Evolutionary conservation across 2,797 vertebrate species (phyloP).

Genomic region (Ispidina lecontei): DNA sequence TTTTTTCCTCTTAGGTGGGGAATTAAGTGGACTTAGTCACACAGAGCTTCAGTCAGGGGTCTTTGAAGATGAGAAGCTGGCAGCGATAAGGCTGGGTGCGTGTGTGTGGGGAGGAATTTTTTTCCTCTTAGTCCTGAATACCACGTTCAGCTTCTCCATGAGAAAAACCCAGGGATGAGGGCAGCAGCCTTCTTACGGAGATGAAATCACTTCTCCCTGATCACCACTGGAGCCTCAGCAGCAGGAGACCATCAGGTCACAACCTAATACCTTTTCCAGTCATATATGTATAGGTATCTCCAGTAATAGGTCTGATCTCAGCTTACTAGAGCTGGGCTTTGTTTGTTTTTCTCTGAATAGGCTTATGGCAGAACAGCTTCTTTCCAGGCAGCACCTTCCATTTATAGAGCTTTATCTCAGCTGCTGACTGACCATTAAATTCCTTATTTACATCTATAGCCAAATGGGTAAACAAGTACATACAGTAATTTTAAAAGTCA

Average conservation of each 20-base stretch:
- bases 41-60: conserved; percentile 18
- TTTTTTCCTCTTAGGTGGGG: conserved; percentile 9
- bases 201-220: conserved; percentile 65
- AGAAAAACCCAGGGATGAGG: neutral
- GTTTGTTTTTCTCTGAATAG: conserved; percentile 58
- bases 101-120: conserved; percentile 7
- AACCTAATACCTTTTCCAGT: conserved; percentile 65
- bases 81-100: neutral
- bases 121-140: neutral
- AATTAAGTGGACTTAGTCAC: conserved; percentile 57
- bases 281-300: conserved; percentile 45
- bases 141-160: neutral
- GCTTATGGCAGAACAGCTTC: conserved; percentile 38
- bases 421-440: conserved; percentile 40
- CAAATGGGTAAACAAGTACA: conserved; percentile 63
- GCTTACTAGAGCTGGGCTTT: conserved; percentile 66
- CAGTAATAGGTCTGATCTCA: conserved; percentile 71
- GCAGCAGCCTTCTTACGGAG: neutral
- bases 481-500: conserved; percentile 22
- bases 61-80: conserved; percentile 41
- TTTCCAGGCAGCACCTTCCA: conserved; percentile 36
- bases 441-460: conserved; percentile 11
- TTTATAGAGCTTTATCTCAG: conserved; percentile 61
- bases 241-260: conserved; percentile 48
- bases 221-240: conserved; percentile 49